Conservation (phyloP, 2,113 vertebrate genomes). For the Heterotis niloticus region DNA sequence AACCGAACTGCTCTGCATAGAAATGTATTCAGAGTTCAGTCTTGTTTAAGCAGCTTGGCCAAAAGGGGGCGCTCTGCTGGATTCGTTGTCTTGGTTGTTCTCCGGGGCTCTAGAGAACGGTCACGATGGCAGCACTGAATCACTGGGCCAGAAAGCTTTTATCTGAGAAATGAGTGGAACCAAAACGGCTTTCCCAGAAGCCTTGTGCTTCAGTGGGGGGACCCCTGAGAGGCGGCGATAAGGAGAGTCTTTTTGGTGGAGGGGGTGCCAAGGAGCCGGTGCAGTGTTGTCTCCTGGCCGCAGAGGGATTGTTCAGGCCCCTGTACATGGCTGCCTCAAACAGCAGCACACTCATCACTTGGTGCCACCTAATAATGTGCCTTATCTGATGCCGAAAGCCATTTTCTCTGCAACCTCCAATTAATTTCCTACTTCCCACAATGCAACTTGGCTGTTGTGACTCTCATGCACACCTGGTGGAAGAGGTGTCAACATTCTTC, state of each 20-base stretch:
- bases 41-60: neutral
- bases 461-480: no score
- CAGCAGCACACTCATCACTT: neutral
- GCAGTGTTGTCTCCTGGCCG: no score
- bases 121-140: neutral
- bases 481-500: no score
- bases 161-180: neutral
- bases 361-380: no score
- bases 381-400: no score
- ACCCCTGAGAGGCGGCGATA: neutral
- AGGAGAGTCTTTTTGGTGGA: neutral
- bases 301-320: neutral
- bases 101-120: neutral
- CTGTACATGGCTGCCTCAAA: neutral
- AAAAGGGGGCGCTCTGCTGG: neutral
- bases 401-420: no score
- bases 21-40: neutral
- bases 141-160: neutral
- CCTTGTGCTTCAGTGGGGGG: neutral
- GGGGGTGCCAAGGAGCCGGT: no score
- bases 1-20: neutral
- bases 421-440: no score
- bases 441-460: no score
- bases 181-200: neutral
- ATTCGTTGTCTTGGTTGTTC: neutral